Evolutionary conservation across 2,888 invertebrate species (phyloP).

Genomic region (Notodonta dromedarius): DNA sequence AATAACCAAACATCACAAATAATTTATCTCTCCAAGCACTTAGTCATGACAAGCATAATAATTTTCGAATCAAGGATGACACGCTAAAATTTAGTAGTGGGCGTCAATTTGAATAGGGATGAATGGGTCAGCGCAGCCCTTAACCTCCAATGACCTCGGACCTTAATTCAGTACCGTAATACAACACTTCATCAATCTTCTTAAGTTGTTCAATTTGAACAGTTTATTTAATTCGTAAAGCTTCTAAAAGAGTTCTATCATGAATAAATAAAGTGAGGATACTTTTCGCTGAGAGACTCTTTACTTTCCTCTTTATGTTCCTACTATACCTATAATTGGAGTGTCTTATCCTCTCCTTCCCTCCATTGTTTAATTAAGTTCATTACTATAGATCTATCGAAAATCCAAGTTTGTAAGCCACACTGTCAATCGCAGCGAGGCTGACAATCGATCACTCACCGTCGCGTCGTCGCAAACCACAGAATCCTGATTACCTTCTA

Average conservation of each 20-base stretch:
- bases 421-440: conserved; percentile 21
- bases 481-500: conserved; percentile 24
- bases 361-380: not conserved
- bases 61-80: conserved; percentile 21
- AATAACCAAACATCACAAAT: not conserved
- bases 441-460: conserved; percentile 39
- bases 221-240: conserved; percentile 7
- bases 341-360: no score
- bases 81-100: conserved; percentile 19
- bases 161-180: not conserved
- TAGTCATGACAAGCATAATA: not conserved
- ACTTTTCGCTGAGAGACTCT: no score
- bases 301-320: no score
- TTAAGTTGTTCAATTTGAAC: not conserved
- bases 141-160: conserved; percentile 13
- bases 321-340: no score
- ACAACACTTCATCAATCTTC: conserved; percentile 4
- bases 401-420: not conserved
- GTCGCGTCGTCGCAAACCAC: conserved; percentile 21
- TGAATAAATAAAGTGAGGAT: no score
- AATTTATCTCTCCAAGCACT: not conserved
- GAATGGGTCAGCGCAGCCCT: conserved; percentile 19
- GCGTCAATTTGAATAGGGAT: conserved; percentile 18
- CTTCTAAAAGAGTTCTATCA: no score
- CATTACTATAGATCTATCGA: not conserved